Evolutionary conservation across 1,140 invertebrate species (phyloP).

Genomic region (Apolygus lucorum): DNA sequence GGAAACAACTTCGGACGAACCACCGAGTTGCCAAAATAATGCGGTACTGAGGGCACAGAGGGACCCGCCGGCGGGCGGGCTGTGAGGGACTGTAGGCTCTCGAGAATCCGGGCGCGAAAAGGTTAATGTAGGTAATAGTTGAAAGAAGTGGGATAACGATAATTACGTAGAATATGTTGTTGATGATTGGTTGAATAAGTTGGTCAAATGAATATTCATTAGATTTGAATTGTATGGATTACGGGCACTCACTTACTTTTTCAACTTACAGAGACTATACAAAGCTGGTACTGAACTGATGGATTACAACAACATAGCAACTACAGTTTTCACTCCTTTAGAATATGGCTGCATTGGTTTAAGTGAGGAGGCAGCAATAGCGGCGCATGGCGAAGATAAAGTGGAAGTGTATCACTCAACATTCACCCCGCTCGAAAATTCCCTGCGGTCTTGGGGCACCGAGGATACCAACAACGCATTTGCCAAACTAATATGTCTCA

Average conservation of each 20-base stretch:
- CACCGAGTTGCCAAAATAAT: too few species aligned
- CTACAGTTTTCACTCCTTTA: constrained; percentile 62
- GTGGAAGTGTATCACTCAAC: constrained; percentile 53
- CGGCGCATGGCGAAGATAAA: constrained; percentile 46
- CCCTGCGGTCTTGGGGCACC: constrained; percentile 35
- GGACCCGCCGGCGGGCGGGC: too few species aligned
- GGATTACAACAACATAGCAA: constrained; percentile 54
- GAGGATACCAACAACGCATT: constrained; percentile 48
- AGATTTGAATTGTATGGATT: too few species aligned
- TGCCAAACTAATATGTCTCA: constrained; percentile 52
- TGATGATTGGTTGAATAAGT: too few species aligned
- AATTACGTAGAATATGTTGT: too few species aligned
- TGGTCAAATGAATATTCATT: too few species aligned
- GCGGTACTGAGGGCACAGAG: too few species aligned
- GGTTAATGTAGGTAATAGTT: too few species aligned
- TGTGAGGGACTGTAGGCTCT: too few species aligned
- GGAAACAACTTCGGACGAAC: too few species aligned
- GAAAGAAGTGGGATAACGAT: too few species aligned
- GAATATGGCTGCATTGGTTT: constrained; percentile 58
- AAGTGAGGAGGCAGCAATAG: constrained; percentile 53
- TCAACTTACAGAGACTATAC: constrained; percentile 41
- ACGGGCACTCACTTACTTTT: background rate
- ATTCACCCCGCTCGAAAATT: constrained; percentile 53
- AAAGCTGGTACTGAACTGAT: constrained; percentile 30
- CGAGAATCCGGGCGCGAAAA: too few species aligned